Evolutionary conservation across 2,888 invertebrate genomes (phyloP), one percentile per base, ranked within the genome.

Genomic region (Perizoma affinitatum): DNA sequence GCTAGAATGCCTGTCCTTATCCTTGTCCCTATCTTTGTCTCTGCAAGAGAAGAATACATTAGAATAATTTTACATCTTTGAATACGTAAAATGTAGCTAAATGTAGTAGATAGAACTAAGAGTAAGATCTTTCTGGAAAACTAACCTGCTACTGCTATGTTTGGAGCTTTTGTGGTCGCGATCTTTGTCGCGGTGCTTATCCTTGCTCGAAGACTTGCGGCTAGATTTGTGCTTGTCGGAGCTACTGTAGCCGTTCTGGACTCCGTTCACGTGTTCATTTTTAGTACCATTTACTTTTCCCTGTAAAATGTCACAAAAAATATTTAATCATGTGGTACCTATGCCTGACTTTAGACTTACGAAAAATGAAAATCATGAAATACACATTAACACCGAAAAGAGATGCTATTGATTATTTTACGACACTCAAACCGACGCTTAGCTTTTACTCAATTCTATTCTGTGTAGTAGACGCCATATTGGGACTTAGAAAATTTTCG

Each of bases 391-490:
- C 35, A 50, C 36, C 5, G n/a, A 48, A 55, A 36, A 46, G 42
- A 11, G n/a, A 41, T 60, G 34, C 48, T 50, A 66, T 65, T 55
- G 60, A 63, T 63, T 42, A 70, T 63, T 71, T 52, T 68, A 56
- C 51, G 41, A 43, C 68, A 71, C 53, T 57, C 53, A 55, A 46
- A 60, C 49, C 61, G 86, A 91, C 88, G 89, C 91, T 87, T 92
- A 87, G 77, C 74, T 78, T 79, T 71, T 74, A 71, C 76, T 75
- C 79, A 93, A 94, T 94, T 95, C 94, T 95, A 93, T 93, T 94
- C 38, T 38, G 7, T 95, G 93, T 93, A 93, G 93, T 94, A 94
- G 96, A 95, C 96, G 96, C 96, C 96, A 96, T 96, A 95, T 96
- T 96, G 95, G 95, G 96, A 96, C 96, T 96, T 96, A 92, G 92